A percentile compares a stretch with the other conserved stretches of the same genome.
These are phyloP conservation scores for Tridacna gigas DNA, from an alignment of 2,888 invertebrate species.

Conservation along the genomic window DNA sequence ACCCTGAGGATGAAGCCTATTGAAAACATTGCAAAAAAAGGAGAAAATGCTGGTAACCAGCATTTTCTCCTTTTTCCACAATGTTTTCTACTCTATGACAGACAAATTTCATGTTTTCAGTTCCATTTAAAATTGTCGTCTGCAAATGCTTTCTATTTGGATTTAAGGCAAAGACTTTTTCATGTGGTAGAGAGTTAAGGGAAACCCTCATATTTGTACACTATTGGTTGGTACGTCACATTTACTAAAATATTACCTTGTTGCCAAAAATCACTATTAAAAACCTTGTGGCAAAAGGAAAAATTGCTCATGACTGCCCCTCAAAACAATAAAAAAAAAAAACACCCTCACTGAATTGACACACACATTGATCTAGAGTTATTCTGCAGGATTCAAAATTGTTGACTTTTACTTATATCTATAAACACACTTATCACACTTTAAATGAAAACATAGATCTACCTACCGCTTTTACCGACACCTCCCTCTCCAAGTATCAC, in stretches of 20 bases:
- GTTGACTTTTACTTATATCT: neutral
- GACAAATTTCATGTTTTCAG: too few species aligned
- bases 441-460: neutral
- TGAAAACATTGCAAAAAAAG: neutral
- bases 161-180: too few species aligned
- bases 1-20: too few species aligned
- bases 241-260: too few species aligned
- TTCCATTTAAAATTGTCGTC: too few species aligned
- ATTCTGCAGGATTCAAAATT: neutral
- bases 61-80: neutral
- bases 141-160: too few species aligned
- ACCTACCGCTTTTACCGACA: constrained; percentile 94
- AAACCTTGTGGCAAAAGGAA: neutral
- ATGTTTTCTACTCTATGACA: too few species aligned
- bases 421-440: neutral
- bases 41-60: neutral
- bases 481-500: constrained; percentile 96
- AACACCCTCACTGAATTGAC: too few species aligned
- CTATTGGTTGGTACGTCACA: too few species aligned
- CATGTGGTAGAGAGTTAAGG: too few species aligned
- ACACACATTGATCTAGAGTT: neutral
- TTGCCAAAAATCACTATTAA: neutral
- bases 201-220: too few species aligned
- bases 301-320: neutral
- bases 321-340: too few species aligned